Evolutionary conservation across 2,113 vertebrate genomes (phyloP), one percentile per base, ranked within the genome.

Genomic region (Periophthalmus modestus): DNA sequence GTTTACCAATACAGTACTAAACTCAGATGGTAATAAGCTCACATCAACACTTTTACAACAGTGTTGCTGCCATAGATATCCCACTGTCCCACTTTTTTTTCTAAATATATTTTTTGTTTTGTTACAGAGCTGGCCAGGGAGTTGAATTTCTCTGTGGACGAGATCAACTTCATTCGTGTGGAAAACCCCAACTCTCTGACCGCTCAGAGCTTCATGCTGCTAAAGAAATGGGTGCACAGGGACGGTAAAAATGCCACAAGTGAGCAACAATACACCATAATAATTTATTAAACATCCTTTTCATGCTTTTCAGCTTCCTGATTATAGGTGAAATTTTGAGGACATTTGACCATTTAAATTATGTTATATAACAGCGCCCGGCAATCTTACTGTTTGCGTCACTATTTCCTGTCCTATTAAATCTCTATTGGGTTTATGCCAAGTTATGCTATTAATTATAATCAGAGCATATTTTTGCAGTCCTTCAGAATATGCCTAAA

Each of bases 161-260:
- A 99, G 93, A 99, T 99, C 93, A 99, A 99, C 93, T 95, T 95
- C 88, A 96, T 99, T 87, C 94, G 97, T 89, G 95, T 98, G 92
- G 98, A 99, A 91, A 99, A 99, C 89, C 97, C 98, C 69, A 98
- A 98, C 90, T 99, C 97, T 74, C 92, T 99, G 90, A 98, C 96
- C 82, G 95, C 97, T 88, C 98, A 99, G 91, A 98, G 97, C 92
- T 99, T 99, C 94, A 98, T 97, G 95, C 94, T 99, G 65, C 93
- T 99, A 92, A 99, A 99, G 94, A 98, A 98, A 94, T 99, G 98
- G 98, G 97, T 99, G 88, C 94, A 93, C 89, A 96, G 97, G 95
- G 97, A 99, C 39, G 97, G 97, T 88, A 98, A 98, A 95, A 96
- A 97, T 89, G 97, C 98, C 87, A 99, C 98, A 96, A 99, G 98